Conservation (phyloP, 2,797 vertebrate species). For the Calcarius lapponicus region DNA sequence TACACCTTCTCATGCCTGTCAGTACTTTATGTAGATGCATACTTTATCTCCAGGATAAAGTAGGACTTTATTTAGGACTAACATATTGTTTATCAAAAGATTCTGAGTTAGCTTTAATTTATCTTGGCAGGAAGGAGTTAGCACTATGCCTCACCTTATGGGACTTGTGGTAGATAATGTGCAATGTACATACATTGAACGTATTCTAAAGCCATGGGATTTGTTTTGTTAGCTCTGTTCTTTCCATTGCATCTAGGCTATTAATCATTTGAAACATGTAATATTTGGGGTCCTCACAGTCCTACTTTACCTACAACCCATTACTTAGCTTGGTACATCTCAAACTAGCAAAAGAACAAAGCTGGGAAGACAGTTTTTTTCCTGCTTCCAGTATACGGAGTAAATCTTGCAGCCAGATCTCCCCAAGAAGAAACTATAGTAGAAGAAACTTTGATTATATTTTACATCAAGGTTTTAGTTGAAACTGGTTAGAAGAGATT, state of each 20-base stretch:
- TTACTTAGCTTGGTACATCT: not conserved
- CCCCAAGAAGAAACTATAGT: not conserved
- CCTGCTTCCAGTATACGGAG: not conserved
- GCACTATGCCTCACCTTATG: not conserved
- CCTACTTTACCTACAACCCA: not conserved
- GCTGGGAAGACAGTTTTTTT: not conserved
- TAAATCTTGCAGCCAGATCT: not conserved
- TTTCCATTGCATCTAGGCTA: not conserved
- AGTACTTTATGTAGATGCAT: not conserved
- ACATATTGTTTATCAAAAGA: not conserved
- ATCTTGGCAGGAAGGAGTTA: not conserved
- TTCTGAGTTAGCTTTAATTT: not conserved
- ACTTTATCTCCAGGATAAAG: not conserved
- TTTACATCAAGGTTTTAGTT: not conserved
- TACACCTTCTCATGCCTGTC: not conserved
- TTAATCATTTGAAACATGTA: not conserved
- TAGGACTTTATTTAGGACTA: not conserved
- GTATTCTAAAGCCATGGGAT: not conserved
- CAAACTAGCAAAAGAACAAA: not conserved
- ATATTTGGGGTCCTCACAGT: not conserved
- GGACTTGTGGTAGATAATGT: not conserved
- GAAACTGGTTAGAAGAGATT: not conserved
- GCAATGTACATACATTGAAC: not conserved
- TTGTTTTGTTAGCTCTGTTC: constrained; percentile 7
- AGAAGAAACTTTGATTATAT: not conserved